A percentile compares a stretch with the other conserved stretches of the same genome.
These are phyloP conservation scores for Acanthosoma haemorrhoidale DNA, from an alignment of 2,888 invertebrate species.

Conservation along the genomic window DNA sequence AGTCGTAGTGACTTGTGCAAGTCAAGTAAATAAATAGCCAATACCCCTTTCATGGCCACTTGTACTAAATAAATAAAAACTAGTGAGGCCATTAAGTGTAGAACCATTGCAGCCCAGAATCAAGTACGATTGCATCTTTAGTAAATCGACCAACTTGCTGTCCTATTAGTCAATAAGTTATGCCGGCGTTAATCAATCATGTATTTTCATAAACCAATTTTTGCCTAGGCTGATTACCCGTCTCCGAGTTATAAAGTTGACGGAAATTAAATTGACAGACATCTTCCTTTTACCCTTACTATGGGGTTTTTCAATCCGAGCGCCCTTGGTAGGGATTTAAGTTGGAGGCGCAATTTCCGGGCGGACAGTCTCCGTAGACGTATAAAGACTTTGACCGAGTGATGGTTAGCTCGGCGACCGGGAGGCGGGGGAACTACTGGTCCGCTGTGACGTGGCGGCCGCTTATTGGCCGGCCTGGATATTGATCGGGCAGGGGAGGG, in stretches of 20 bases:
- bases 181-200: too few species aligned
- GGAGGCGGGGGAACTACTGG: background rate
- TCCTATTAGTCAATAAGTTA: too few species aligned
- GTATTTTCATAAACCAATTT: background rate
- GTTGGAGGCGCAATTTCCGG: constrained; percentile 8
- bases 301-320: background rate
- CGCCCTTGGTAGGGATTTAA: constrained; percentile 7
- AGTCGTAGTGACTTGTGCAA: too few species aligned
- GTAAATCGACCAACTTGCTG: too few species aligned
- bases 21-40: too few species aligned
- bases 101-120: too few species aligned
- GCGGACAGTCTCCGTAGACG: background rate
- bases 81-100: too few species aligned
- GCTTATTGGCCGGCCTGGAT: background rate
- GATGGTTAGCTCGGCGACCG: background rate
- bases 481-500: constrained; percentile 10
- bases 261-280: background rate
- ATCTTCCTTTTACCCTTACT: too few species aligned
- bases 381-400: constrained; percentile 8
- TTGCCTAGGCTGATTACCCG: background rate
- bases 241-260: background rate
- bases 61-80: too few species aligned
- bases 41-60: too few species aligned
- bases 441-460: background rate
- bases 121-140: too few species aligned